Evolutionary conservation across 2,797 vertebrate species (phyloP).

Genomic region (Balearica regulorum): DNA sequence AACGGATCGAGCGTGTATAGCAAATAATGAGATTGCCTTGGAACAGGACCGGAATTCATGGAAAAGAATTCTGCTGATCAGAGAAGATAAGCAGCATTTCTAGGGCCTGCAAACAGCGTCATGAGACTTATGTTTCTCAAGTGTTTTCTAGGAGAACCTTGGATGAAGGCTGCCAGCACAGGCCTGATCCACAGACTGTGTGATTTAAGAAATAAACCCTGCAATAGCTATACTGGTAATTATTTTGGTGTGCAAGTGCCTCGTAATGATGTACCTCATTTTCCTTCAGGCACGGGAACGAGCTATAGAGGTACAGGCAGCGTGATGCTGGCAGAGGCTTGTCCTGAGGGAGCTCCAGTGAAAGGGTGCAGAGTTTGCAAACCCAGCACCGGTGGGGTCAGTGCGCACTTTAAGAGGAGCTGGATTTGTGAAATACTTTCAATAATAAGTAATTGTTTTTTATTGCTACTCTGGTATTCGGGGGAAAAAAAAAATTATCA

Average conservation of each 20-base stretch:
- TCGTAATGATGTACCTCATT: not conserved
- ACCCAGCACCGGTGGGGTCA: not conserved
- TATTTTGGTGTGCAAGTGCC: not conserved
- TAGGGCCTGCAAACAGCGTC: not conserved
- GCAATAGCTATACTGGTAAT: not conserved
- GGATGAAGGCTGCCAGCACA: not conserved
- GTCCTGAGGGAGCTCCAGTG: not conserved
- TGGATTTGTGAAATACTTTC: not conserved
- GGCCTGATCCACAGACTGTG: not conserved
- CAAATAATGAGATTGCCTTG: slow-evolving; percentile 56
- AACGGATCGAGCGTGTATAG: not conserved
- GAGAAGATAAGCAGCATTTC: not conserved
- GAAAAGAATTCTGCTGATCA: slow-evolving; percentile 23
- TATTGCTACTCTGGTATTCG: not conserved
- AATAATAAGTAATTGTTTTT: not conserved
- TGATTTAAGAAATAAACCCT: not conserved
- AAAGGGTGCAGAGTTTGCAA: not conserved
- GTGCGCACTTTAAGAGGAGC: not conserved
- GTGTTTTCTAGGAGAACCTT: not conserved
- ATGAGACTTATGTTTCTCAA: not conserved
- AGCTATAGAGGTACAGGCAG: not conserved
- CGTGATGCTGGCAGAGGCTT: not conserved
- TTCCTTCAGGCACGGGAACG: not conserved
- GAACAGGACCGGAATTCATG: not conserved
- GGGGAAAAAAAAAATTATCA: not conserved